Base-by-base conservation (phyloP, 2,888 invertebrate genomes). In the Automeris io region DNA sequence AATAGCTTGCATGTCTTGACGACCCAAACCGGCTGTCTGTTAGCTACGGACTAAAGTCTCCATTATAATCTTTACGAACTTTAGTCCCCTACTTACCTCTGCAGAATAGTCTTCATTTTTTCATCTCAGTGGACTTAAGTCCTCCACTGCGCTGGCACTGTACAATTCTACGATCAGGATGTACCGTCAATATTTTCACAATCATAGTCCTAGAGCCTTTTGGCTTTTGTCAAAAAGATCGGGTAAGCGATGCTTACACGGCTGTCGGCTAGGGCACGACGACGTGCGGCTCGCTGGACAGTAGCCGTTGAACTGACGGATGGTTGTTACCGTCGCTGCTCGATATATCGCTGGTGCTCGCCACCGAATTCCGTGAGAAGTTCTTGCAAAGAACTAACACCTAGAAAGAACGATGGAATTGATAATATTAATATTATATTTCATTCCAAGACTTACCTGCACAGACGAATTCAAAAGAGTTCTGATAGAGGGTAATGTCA, bases 301-400 rank as follows among this genome's bases (percentile, higher is more conserved):
- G 69, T 39, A 88, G 62, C 38, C 85, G 64, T 2, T 83, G 65
- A 0, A 85, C 86, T 0, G 87, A 81, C 36, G 81, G 85, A 54
- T 87, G 85, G 60, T 86, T 85, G 60, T 76, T 81, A 23, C 83
- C 73, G 34, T 87, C 87, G 24, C 83, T 85, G 70, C 85, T 87
- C 2, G 87, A 85, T 11, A 86, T 82, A 46, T 83, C 83, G 34
- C 87, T 83, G 39, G 78, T 76, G 68, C 85, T 79, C 7, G 74
- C 78, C 6, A 86, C 76, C 7, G 81, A 60, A 5, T 83, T 77
- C 52, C 80, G 76, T 2, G 75, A 75, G 69, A 87, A 87, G 71
- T 87, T 85, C 70, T 85, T 86, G 64, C 85, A 80, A 1, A 87
- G 72, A 25, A 87, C 81, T 22, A 82, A 53, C 24, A 83, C 68